Evolutionary conservation across 2,797 vertebrate species (phyloP).

Genomic region (Thripadectes ignobilis): DNA sequence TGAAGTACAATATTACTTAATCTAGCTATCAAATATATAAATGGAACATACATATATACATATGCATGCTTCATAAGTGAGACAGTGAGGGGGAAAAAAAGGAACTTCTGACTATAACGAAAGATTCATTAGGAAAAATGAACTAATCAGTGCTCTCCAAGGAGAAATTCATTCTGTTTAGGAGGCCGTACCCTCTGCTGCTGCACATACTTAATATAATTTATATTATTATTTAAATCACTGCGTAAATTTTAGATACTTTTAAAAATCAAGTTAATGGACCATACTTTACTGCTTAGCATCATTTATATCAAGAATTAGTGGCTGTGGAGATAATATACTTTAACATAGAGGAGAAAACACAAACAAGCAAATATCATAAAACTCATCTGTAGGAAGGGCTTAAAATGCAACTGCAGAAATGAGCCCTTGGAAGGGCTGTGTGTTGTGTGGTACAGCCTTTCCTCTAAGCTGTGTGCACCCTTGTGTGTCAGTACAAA

Average conservation of each 20-base stretch:
- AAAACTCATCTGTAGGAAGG: neutral
- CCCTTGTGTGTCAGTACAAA: neutral
- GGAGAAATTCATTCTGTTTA: slow-evolving; percentile 71
- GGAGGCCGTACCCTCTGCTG: slow-evolving; percentile 62
- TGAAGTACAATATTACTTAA: slow-evolving; percentile 43
- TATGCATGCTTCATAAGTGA: slow-evolving; percentile 60
- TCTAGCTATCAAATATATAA: slow-evolving; percentile 44
- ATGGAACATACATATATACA: slow-evolving; percentile 60
- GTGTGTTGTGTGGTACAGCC: neutral
- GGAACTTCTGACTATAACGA: slow-evolving; percentile 65
- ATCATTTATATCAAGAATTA: slow-evolving; percentile 72
- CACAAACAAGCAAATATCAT: slow-evolving; percentile 65
- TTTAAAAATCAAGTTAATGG: slow-evolving; percentile 73
- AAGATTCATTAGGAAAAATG: slow-evolving; percentile 75
- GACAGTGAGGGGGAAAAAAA: slow-evolving; percentile 44
- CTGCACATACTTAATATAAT: slow-evolving; percentile 71
- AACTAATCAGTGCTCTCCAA: slow-evolving; percentile 69
- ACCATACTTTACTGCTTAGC: slow-evolving; percentile 71
- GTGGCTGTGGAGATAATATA: slow-evolving; percentile 58
- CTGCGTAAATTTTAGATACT: slow-evolving; percentile 74
- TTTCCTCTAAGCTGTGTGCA: neutral
- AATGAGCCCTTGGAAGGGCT: slow-evolving; percentile 14
- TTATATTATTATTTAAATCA: slow-evolving; percentile 76
- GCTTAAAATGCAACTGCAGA: slow-evolving; percentile 20
- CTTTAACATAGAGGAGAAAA: slow-evolving; percentile 57